These are phyloP conservation scores for Elysia crispata DNA, from an alignment of 2,888 invertebrate genomes.

Conservation along the genomic window DNA sequence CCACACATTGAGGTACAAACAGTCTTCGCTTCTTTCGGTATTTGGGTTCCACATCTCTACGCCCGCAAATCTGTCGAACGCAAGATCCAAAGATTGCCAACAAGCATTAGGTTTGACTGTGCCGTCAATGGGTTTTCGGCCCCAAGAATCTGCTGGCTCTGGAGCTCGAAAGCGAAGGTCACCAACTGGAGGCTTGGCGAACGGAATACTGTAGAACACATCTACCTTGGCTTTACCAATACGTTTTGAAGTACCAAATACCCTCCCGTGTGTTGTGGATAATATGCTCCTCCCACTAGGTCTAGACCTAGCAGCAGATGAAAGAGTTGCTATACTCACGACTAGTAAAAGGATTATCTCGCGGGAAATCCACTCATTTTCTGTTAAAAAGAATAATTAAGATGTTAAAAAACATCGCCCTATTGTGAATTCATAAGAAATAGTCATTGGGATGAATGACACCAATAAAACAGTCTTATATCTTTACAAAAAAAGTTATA, in stretches of 20 bases:
- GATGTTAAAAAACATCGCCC: too few relatives aligned
- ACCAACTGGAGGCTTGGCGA: slow-evolving; percentile 92
- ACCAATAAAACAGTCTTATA: too few relatives aligned
- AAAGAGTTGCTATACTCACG: too few relatives aligned
- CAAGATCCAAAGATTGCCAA: slow-evolving; percentile 89
- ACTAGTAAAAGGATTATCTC: too few relatives aligned
- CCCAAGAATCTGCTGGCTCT: slow-evolving; percentile 86
- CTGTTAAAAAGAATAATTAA: too few relatives aligned
- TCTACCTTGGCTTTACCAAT: slow-evolving; percentile 80
- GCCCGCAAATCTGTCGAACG: slow-evolving; percentile 92
- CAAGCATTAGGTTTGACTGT: slow-evolving; percentile 87
- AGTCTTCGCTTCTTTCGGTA: slow-evolving; percentile 94
- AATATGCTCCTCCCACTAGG: background rate
- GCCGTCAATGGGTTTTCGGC: slow-evolving; percentile 81
- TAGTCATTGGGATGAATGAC: too few relatives aligned
- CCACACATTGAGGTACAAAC: slow-evolving; percentile 96
- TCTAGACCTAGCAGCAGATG: too few relatives aligned
- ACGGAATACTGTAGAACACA: slow-evolving; percentile 92
- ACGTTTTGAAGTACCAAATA: slow-evolving; percentile 70
- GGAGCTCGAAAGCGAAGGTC: slow-evolving; percentile 89
- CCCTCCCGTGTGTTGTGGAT: slow-evolving; percentile 32
- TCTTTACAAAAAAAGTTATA: too few relatives aligned
- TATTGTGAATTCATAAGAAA: too few relatives aligned
- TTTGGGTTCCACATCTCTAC: slow-evolving; percentile 99
- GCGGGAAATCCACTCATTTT: too few relatives aligned